Evolutionary conservation across 2,888 invertebrate genomes (phyloP).

Genomic region (Latheticus oryzae): DNA sequence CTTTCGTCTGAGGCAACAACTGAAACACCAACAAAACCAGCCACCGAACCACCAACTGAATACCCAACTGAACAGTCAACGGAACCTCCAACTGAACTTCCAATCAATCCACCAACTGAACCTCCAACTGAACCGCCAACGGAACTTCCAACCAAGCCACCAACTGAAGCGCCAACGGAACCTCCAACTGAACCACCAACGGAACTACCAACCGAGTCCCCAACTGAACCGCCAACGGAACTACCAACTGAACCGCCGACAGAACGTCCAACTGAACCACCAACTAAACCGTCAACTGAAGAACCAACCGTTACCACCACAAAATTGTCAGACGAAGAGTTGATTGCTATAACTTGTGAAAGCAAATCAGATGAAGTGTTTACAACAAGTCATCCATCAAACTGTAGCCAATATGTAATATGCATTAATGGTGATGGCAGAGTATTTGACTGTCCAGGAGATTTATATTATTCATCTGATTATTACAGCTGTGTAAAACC

Average conservation of each 20-base stretch:
- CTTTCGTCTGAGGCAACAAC: conserved; percentile 15
- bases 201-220: conserved; percentile 1
- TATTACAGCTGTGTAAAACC: background rate
- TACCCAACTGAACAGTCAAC: no score
- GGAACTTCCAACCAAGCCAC: conserved; percentile 22
- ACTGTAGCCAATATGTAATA: conserved; percentile 24
- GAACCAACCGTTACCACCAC: conserved; percentile 1
- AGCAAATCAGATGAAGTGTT: conserved; percentile 2
- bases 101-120: no score
- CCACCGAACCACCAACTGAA: conserved; percentile 14
- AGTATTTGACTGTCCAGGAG: conserved; percentile 31
- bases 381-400: conserved; percentile 25
- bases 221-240: conserved; percentile 5
- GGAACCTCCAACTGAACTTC: no score
- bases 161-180: conserved; percentile 19
- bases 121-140: conserved; percentile 27
- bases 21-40: conserved; percentile 7
- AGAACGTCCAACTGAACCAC: conserved; percentile 10
- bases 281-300: conserved; percentile 2
- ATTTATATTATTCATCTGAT: conserved; percentile 40
- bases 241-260: conserved; percentile 13
- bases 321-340: background rate
- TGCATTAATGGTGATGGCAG: conserved; percentile 9
- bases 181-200: conserved; percentile 16
- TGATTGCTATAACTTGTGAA: background rate